Evolutionary conservation across 2,888 invertebrate species (phyloP), one percentile per base, ranked within the genome.

Genomic region (Dioctria linearis): DNA sequence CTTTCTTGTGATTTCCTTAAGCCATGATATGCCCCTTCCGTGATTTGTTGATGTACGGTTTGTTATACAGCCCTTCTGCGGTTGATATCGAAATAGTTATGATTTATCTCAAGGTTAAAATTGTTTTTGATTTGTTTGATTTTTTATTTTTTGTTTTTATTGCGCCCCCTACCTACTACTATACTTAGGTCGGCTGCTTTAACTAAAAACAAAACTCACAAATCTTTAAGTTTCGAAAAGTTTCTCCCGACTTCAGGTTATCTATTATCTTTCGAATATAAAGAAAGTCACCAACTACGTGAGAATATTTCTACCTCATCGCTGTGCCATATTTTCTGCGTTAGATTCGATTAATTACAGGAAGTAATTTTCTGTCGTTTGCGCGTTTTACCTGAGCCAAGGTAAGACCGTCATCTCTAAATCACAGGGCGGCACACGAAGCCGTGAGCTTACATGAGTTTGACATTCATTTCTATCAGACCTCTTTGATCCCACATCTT

Each of bases 281-380:
- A 75, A 75, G 75, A 75, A 75, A 75, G 75, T 75, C 75, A 75
- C 75, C 75, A 61, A 59, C 43, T 42, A 75, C 75, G 75, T 75
- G 75, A 75, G 75, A 75, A 61, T 75, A 75, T 75, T 75, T 59
- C 46, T 59, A 42, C 54, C 37, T 49, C 43, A 43, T 43, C 75
- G 8, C 25, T 75, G 6, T 75, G 57, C 71, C 59, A 79, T 67
- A 73, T 75, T 79, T 80, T 75, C 79, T 81, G 79, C 79, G 79
- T 79, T 73, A 59, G 59, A 66, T 75, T 67, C 79, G 79, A 81
- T 81, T 81, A 81, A 81, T 81, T 75, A 75, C 81, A 81, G 81
- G 81, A 81, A 81, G 81, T 75, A 79, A 75, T 75, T 75, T 75
- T 75, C 75, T 59, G 59, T 46, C 75, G 43, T 59, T 75, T 42